phyloP scores from a whole-genome alignment of 2,888 invertebrate species.

The Noctua fimbriata region DNA sequence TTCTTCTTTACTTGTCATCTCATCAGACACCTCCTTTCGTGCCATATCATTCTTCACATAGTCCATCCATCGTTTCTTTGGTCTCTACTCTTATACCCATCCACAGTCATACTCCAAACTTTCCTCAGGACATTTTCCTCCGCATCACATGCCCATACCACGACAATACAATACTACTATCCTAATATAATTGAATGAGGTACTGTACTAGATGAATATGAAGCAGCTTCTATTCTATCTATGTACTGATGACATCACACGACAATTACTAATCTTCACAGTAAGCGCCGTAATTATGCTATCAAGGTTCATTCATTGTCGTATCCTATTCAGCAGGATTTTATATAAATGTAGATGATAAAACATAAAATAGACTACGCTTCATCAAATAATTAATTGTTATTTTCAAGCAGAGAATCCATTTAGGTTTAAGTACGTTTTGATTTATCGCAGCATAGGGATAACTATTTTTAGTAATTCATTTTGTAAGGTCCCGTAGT shows the following conservation, averaged over 20 bases:
- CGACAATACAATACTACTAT: neutral
- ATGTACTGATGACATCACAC: constrained; percentile 40
- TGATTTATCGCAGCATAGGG: neutral
- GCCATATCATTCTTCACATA: too few relatives aligned
- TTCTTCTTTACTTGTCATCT: too few relatives aligned
- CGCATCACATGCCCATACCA: too few relatives aligned
- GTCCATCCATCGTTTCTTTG: too few relatives aligned
- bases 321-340: neutral
- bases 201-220: neutral
- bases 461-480: neutral
- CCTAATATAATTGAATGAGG: neutral
- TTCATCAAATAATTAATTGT: neutral
- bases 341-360: constrained; percentile 1
- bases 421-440: neutral
- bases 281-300: constrained; percentile 32
- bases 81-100: too few relatives aligned
- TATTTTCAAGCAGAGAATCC: neutral
- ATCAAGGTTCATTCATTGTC: constrained; percentile 21
- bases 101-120: too few relatives aligned
- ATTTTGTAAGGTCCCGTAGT: too few relatives aligned
- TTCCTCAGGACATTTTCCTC: too few relatives aligned
- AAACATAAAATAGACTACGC: neutral
- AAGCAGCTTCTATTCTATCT: constrained; percentile 3
- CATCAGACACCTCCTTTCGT: too few relatives aligned
- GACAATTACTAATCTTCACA: constrained; percentile 35